Evolutionary conservation across 1,140 invertebrate species (phyloP).

Genomic region (Pectinophora gossypiella): DNA sequence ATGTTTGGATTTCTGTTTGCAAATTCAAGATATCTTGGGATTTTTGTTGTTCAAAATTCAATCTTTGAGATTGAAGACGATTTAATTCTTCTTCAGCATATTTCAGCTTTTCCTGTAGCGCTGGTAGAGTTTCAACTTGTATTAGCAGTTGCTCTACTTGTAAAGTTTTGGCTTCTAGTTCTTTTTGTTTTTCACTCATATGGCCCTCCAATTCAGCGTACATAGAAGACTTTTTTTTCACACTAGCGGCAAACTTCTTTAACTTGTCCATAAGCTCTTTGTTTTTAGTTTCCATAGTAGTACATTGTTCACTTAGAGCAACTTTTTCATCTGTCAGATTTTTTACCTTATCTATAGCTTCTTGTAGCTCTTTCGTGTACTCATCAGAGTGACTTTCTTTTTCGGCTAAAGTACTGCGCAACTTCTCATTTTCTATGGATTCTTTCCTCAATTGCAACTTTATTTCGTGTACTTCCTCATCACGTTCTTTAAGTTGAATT

Average conservation of each 20-base stretch:
- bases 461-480: constrained; percentile 76
- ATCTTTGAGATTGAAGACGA: constrained; percentile 36
- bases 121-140: constrained; percentile 49
- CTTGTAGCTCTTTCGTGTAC: constrained; percentile 46
- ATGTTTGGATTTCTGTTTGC: constrained; percentile 33
- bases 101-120: constrained; percentile 55
- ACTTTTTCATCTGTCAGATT: constrained; percentile 34
- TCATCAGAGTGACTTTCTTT: constrained; percentile 42
- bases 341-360: constrained; percentile 41
- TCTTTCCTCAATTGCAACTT: constrained; percentile 67
- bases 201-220: constrained; percentile 80
- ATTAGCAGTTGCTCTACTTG: constrained; percentile 44
- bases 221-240: constrained; percentile 82
- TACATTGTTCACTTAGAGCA: constrained; percentile 41
- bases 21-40: constrained; percentile 29
- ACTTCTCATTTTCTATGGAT: constrained; percentile 69
- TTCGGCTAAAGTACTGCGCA: constrained; percentile 42
- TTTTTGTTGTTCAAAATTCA: constrained; percentile 36
- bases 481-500: constrained; percentile 69
- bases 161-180: constrained; percentile 51
- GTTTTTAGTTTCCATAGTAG: constrained; percentile 61
- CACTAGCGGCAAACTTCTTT: constrained; percentile 84
- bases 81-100: constrained; percentile 53
- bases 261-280: constrained; percentile 82
- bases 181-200: constrained; percentile 57